Conservation (phyloP, 2,888 invertebrate genomes). For the Dendrolimus houi region DNA sequence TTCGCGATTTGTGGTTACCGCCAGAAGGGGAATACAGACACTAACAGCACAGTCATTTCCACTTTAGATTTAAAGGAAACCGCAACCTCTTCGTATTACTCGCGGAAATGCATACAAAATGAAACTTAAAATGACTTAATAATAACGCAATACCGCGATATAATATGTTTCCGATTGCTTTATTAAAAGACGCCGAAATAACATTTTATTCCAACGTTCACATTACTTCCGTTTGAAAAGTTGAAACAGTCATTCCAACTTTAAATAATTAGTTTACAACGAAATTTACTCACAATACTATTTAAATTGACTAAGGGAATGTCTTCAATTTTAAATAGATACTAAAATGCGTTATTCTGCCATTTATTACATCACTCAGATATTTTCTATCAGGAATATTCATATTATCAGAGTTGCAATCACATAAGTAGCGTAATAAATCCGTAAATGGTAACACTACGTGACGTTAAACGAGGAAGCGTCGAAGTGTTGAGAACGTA, state of each 20-base stretch:
- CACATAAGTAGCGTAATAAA: neutral
- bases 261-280: too few species aligned
- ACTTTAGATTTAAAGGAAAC: slow-evolving; percentile 52
- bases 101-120: slow-evolving; percentile 22
- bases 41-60: slow-evolving; percentile 57
- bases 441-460: neutral
- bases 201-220: neutral
- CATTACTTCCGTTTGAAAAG: slow-evolving; percentile 2
- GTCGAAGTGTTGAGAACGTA: slow-evolving; percentile 19
- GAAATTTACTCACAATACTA: too few species aligned
- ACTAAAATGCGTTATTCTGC: too few species aligned
- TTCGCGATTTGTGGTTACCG: slow-evolving; percentile 54
- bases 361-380: too few species aligned
- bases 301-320: too few species aligned
- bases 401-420: neutral
- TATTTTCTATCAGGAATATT: too few species aligned
- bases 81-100: slow-evolving; percentile 44
- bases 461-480: slow-evolving; percentile 13
- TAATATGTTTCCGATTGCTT: neutral
- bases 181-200: neutral
- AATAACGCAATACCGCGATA: neutral
- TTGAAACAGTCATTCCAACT: too few species aligned
- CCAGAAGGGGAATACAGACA: slow-evolving; percentile 39
- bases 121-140: slow-evolving; percentile 16
- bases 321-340: too few species aligned